Conservation (phyloP, 2,797 vertebrate species). For the Dipus sagitta region DNA sequence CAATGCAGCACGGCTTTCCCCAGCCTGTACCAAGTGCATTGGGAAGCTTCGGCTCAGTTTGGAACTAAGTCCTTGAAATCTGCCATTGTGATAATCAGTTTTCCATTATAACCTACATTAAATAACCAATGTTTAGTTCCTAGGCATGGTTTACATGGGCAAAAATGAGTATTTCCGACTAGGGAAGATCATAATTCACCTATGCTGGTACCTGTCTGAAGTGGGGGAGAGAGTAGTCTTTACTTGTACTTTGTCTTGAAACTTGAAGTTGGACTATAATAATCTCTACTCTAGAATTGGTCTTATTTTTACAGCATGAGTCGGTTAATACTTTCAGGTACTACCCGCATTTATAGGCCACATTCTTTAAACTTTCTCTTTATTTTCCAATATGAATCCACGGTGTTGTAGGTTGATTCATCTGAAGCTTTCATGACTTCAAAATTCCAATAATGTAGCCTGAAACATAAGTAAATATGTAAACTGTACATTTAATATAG, state of each 20-base stretch:
- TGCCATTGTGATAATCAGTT: constrained; percentile 91
- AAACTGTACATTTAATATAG: constrained; percentile 64
- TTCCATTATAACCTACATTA: constrained; percentile 92
- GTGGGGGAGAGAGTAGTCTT: constrained; percentile 83
- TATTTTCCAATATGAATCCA: constrained; percentile 87
- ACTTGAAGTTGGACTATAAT: constrained; percentile 85
- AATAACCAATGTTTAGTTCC: constrained; percentile 87
- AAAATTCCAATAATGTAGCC: constrained; percentile 84
- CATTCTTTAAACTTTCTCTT: constrained; percentile 87
- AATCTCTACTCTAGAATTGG: constrained; percentile 84
- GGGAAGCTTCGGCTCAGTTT: constrained; percentile 91
- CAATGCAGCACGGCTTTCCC: constrained; percentile 88
- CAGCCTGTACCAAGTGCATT: constrained; percentile 88
- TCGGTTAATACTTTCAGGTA: constrained; percentile 86
- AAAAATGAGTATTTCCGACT: constrained; percentile 87
- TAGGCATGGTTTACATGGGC: constrained; percentile 86
- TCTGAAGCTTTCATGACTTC: constrained; percentile 88
- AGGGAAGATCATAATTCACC: constrained; percentile 88
- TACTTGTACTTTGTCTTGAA: constrained; percentile 89
- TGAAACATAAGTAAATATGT: constrained; percentile 84
- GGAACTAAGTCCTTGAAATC: constrained; percentile 92
- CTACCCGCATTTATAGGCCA: constrained; percentile 88
- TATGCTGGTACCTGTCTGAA: constrained; percentile 87
- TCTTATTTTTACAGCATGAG: constrained; percentile 87
- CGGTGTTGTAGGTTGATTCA: constrained; percentile 82